These are phyloP conservation scores for Phacellophora camtschatica DNA, from an alignment of 30 jellyfish, hydroid and myxozoan species.

Conservation along the genomic window DNA sequence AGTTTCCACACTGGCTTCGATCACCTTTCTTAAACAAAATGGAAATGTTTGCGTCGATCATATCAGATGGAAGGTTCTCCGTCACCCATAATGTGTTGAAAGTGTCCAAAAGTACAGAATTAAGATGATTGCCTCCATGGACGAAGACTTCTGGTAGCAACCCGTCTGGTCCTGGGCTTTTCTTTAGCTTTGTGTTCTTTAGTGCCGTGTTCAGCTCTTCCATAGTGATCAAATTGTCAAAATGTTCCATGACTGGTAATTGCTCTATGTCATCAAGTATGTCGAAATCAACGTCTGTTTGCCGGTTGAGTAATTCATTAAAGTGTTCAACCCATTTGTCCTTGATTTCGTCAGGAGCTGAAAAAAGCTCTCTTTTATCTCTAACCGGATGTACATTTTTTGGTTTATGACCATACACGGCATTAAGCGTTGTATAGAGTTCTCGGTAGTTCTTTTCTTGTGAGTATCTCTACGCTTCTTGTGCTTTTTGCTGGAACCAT, in stretches of 20 bases:
- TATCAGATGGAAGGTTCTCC: slow-evolving; percentile 28
- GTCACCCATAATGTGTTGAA: slow-evolving; percentile 1
- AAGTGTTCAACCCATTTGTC: slow-evolving; percentile 55
- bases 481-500: slow-evolving; percentile 33
- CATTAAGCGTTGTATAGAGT: slow-evolving; percentile 26
- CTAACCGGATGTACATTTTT: slow-evolving; percentile 7
- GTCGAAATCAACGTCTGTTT: slow-evolving; percentile 4
- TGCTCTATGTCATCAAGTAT: slow-evolving; percentile 3
- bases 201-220: slow-evolving; percentile 34
- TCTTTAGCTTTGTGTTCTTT: neutral
- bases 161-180: slow-evolving; percentile 48
- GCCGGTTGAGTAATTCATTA: slow-evolving; percentile 25
- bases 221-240: neutral
- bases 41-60: slow-evolving; percentile 13
- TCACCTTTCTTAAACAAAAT: slow-evolving; percentile 37
- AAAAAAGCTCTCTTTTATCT: slow-evolving; percentile 5
- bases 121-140: slow-evolving; percentile 33
- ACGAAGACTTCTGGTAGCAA: slow-evolving; percentile 29
- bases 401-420: slow-evolving; percentile 33
- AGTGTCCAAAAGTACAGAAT: neutral
- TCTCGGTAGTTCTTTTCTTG: slow-evolving; percentile 21
- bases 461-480: slow-evolving; percentile 28
- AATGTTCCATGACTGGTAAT: neutral
- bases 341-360: slow-evolving; percentile 12
- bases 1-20: slow-evolving; percentile 28